Evolutionary conservation across 2,797 vertebrate genomes (phyloP), one percentile per base, ranked within the genome.

Genomic region (Linurgus olivaceus): DNA sequence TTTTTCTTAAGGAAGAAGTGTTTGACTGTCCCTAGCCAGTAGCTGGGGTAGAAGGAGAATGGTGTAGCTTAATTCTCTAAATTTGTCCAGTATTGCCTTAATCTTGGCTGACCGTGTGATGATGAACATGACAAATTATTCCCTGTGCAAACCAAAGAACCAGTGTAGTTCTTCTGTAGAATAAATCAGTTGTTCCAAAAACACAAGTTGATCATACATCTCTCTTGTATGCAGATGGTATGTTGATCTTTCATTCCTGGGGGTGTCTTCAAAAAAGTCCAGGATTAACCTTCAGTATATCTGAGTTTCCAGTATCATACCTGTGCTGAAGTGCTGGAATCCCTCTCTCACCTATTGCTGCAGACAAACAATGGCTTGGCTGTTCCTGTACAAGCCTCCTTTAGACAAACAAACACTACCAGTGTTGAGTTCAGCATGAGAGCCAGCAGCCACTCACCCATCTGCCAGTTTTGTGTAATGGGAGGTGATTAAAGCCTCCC

Each of bases 401-500:
- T 52, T 44, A 42, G 40, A 21, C 33, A 50, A 28, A 37, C 13
- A 14, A 75, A 57, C 13, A 0, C 25, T 23, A 1, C 18, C 17
- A 19, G 50, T 0, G 0, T 25, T 31, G 66, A 67, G 33, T 48
- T 84, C 21, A n/a, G n/a, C 11, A 0, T 7, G 38, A n/a, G 16
- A 73, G 18, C 25, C 29, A 57, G 51, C 59, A 82, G 35, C 44
- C 35, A 2, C 40, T 47, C 38, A 48, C 13, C 17, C 4, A 26
- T 33, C 88, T 83, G 31, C 47, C 6, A 2, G 11, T 70, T 72
- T 33, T 1, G 0, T 16, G 28, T 62, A 23, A 7, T 18, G 17
- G 52, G 61, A 45, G 25, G 31, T 7, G 7, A 25, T 55, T 70
- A 48, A 73, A 92, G 6, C 11, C 18, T 55, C 54, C 50, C 24